A percentile compares a stretch with the other conserved stretches of the same genome.
These are phyloP conservation scores for Riparia riparia DNA, from an alignment of 2,113 vertebrate species.

Conservation along the genomic window DNA sequence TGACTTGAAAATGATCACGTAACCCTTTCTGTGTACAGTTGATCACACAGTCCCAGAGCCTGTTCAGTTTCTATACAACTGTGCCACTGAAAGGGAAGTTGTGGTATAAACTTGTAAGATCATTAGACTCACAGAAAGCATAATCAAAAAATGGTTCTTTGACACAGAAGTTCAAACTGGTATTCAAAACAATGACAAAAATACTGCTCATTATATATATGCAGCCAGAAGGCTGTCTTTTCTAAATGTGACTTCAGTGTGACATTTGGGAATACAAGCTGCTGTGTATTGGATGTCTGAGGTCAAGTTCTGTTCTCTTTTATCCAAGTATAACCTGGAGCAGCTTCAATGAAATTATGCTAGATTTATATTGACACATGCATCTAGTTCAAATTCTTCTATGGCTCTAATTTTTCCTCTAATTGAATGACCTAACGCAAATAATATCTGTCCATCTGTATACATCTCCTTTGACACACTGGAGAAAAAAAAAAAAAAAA, in stretches of 20 bases:
- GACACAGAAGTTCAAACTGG: background rate
- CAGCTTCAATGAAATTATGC: slow-evolving; percentile 11
- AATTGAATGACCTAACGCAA: slow-evolving; percentile 58
- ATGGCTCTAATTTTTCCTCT: slow-evolving; percentile 47
- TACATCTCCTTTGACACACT: slow-evolving; percentile 48
- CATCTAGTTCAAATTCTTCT: slow-evolving; percentile 11
- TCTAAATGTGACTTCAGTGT: background rate
- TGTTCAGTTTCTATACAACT: background rate
- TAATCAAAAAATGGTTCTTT: background rate
- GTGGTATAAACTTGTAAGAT: background rate
- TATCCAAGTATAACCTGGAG: slow-evolving; percentile 18
- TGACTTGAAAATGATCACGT: background rate
- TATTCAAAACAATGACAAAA: slow-evolving; percentile 1
- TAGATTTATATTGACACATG: slow-evolving; percentile 22
- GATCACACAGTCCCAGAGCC: background rate
- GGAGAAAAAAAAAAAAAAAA: background rate
- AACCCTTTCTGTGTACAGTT: background rate
- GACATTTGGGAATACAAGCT: background rate
- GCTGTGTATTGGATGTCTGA: background rate
- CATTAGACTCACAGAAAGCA: background rate
- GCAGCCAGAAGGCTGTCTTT: background rate
- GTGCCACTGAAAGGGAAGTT: background rate
- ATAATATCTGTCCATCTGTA: slow-evolving; percentile 53
- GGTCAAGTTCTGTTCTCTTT: slow-evolving; percentile 32
- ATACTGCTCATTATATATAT: background rate